Base-by-base conservation (phyloP, 2,113 vertebrate species). In the Menura novaehollandiae region DNA sequence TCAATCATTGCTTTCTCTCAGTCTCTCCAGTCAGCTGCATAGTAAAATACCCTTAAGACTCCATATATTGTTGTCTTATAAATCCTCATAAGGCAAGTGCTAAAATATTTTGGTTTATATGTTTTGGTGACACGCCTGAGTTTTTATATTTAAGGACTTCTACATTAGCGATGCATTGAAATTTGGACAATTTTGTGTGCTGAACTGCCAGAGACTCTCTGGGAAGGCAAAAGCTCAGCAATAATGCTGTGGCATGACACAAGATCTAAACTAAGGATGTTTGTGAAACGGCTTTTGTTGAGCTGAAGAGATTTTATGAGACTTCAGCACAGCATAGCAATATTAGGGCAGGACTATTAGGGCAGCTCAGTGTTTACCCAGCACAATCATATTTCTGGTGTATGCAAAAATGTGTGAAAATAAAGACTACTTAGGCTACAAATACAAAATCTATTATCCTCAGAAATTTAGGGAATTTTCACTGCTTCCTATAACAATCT, bases 401-500 rank as follows among this genome's bases (percentile, higher is more conserved):
- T 33, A 82, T n/a, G 53, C 13, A 88, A 75, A 90, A 76, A 77
- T 71, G 72, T 41, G 72, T 91, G 59, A 91, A 95, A 94, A 88
- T 85, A 79, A 79, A 88, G 56, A 76, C 30, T 62, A 51, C 43
- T 96, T 90, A 66, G 33, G 56, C 81, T 93, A 88, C 82, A 71
- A 88, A 86, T 59, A 91, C 55, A 90, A 96, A 93, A 79, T 66
- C 78, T 88, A 73, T 66, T 91, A 93, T 80, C 33, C 21, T 9
- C 68, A 86, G 56, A 72, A 83, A 77, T 68, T 78, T 26, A 60
- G 30, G 33, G 21, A 77, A 32, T 58, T 93, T 91, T 84, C 72
- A 77, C 85, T 93, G 88, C 93, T 96, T 96, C 90, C 59, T 90
- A n/a, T 88, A 90, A 94, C 88, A 95, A 89, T 52, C 76, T 87